Conservation (phyloP, 2,113 vertebrate species). For the Laticauda colubrina region DNA sequence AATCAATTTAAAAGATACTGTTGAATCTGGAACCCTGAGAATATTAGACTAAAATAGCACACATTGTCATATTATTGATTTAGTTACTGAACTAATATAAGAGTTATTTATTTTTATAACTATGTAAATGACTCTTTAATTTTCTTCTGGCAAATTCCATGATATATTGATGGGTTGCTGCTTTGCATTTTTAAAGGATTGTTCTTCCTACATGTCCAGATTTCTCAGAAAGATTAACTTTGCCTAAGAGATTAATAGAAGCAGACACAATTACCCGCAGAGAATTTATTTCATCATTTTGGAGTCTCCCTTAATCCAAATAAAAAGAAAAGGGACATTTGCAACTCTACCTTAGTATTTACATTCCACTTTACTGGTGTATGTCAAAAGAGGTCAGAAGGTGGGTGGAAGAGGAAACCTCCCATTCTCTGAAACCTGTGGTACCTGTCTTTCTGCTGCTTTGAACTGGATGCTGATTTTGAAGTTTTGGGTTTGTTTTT, state of each 20-base stretch:
- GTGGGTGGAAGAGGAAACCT: not conserved
- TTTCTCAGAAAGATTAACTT: not conserved
- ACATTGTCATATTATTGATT: not conserved
- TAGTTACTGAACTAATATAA: not conserved
- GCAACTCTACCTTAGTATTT: not conserved
- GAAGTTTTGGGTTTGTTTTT: not conserved
- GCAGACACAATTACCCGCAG: not conserved
- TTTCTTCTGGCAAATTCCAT: not conserved
- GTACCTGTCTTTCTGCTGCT: not conserved
- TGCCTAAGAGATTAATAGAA: not conserved
- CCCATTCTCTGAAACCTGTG: not conserved
- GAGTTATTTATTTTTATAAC: not conserved
- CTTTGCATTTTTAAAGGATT: not conserved
- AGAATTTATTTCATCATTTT: not conserved
- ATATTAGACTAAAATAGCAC: not conserved
- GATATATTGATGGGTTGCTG: not conserved
- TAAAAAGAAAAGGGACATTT: not conserved
- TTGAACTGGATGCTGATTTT: not conserved
- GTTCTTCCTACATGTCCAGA: not conserved
- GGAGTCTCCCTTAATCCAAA: not conserved
- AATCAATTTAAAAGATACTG: not conserved
- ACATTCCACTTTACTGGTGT: not conserved
- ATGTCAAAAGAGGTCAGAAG: not conserved
- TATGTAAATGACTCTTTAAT: not conserved
- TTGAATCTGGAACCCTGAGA: not conserved